These are phyloP conservation scores for Sialis fuliginosa DNA, from an alignment of 2,888 invertebrate species.

Conservation along the genomic window DNA sequence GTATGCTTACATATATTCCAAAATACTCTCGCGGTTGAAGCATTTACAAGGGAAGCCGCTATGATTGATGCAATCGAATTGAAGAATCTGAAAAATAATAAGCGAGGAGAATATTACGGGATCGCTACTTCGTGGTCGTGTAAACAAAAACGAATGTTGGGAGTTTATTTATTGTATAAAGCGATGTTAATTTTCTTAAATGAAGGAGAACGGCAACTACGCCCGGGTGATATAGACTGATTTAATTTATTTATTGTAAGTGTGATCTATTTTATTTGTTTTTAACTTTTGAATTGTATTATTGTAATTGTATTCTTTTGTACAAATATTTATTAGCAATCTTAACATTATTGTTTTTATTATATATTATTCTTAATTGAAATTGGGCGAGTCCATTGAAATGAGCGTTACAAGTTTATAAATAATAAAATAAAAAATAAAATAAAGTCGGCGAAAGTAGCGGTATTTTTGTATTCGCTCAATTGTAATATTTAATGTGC, in stretches of 20 bases:
- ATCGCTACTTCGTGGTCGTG: conserved; percentile 52
- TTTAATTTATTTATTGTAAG: background rate
- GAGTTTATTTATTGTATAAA: conserved; percentile 61
- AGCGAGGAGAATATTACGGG: conserved; percentile 72
- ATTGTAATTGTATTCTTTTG: background rate
- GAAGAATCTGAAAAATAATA: conserved; percentile 57
- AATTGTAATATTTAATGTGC: no score
- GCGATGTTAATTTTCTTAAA: conserved; percentile 68
- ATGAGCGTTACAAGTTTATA: background rate
- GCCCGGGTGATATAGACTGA: conserved; percentile 47
- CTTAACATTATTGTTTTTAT: background rate
- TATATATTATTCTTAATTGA: no score
- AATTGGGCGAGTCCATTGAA: background rate
- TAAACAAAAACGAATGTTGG: conserved; percentile 52
- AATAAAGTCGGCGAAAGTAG: no score
- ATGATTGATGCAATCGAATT: conserved; percentile 82
- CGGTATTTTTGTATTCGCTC: no score
- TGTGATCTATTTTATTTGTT: background rate
- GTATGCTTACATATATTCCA: conserved; percentile 83
- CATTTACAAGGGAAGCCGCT: conserved; percentile 82
- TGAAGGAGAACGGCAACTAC: conserved; percentile 78
- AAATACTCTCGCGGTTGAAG: conserved; percentile 79
- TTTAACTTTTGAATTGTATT: background rate
- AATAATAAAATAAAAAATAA: background rate
- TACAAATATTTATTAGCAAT: background rate